Conservation (phyloP, 35 echinoderm and acorn worm species). For the Stichopus chloronotus region DNA sequence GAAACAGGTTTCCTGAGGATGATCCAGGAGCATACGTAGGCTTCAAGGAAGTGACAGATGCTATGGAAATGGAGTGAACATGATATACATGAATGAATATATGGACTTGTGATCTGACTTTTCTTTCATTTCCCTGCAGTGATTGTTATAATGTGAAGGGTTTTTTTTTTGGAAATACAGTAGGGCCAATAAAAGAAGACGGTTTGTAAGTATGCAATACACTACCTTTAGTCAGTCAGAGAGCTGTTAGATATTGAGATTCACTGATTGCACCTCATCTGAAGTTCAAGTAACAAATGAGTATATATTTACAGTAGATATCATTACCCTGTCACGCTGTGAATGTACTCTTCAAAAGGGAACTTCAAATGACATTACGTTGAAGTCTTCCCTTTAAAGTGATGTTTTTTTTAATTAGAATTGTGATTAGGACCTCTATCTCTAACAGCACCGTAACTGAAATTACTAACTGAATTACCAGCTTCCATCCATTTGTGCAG, state of each 20-base stretch:
- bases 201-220: not conserved
- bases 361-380: not conserved
- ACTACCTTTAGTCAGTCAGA: not conserved
- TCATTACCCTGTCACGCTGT: not conserved
- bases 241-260: not conserved
- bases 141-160: not conserved
- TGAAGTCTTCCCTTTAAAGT: too few relatives aligned
- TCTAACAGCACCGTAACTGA: too few relatives aligned
- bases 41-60: constrained; percentile 26
- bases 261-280: not conserved
- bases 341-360: not conserved
- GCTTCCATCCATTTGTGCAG: too few relatives aligned
- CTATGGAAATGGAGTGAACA: not conserved
- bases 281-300: not conserved
- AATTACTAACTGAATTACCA: too few relatives aligned
- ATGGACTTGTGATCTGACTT: not conserved
- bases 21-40: not conserved
- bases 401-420: too few relatives aligned
- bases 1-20: not conserved
- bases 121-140: not conserved
- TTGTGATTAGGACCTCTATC: too few relatives aligned
- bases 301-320: not conserved
- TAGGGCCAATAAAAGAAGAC: not conserved
- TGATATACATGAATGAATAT: not conserved
- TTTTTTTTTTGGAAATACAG: not conserved